Evolutionary conservation across 2,113 vertebrate species (phyloP), one percentile per base, ranked within the genome.

Genomic region (Oophaga pumilio): DNA sequence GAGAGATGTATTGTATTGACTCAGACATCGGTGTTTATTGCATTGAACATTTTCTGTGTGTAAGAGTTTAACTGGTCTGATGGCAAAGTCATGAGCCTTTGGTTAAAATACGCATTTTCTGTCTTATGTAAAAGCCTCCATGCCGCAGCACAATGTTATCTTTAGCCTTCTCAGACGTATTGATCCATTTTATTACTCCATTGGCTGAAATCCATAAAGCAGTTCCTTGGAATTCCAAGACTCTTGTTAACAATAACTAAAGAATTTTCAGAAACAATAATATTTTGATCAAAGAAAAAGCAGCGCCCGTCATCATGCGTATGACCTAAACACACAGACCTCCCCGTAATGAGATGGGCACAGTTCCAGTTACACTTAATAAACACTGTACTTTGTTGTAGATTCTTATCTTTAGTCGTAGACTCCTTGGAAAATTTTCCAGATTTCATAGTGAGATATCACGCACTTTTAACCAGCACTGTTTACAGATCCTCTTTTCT

Each of bases 181-280:
- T 64, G 79, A 82, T 82, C 79, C 59, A 24, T 50, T 79, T 82
- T 64, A 82, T 43, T 64, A 60, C 43, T 18, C 20, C 33, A 81
- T 33, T 66, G 59, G 26, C 79, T 82, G 33, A 82, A 82, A 66
- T 82, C 79, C 59, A 64, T 64, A 82, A n/a, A 14, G 22, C 18
- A 64, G 59, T 22, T 82, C 59, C 59, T 64, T 82, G 59, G 33
- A 82, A 64, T 82, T 82, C 60, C 59, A 60, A 82, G 59, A 64
- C 33, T 64, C 43, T 14, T 74, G 71, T 74, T 50, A 82, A 82
- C 80, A 82, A 24, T 68, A 82, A 82, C 60, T n/a, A 52, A 82
- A 82, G 18, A 66, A 49, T 66, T 52, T 60, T 82, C 8, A 68
- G 43, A 66, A 82, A 66, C 62, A 68, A 82, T 82, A 66, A 68